Evolutionary conservation across 2,113 vertebrate species (phyloP).

Genomic region (Urocolius indicus): DNA sequence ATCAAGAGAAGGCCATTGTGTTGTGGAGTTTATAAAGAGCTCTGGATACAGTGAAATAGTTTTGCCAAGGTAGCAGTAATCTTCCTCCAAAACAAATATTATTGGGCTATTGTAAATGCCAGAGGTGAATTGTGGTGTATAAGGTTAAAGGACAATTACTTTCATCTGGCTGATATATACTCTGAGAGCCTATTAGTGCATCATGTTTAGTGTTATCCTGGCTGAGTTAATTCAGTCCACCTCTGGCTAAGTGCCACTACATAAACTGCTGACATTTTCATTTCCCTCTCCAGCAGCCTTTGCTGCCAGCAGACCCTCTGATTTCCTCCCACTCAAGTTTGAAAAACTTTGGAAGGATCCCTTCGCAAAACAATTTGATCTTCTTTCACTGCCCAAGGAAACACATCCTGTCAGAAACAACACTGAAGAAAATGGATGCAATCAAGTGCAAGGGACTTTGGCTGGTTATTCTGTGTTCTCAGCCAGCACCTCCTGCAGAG

Average conservation of each 20-base stretch:
- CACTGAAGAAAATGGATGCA: background rate
- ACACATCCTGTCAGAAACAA: background rate
- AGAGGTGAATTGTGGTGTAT: background rate
- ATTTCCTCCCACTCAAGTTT: background rate
- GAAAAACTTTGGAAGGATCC: background rate
- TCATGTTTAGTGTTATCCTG: background rate
- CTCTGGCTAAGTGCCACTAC: background rate
- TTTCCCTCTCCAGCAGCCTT: background rate
- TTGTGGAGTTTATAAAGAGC: background rate
- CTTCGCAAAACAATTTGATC: background rate
- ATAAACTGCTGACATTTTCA: background rate
- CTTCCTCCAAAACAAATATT: background rate
- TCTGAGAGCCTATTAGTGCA: background rate
- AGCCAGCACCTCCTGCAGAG: background rate
- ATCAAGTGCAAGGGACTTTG: background rate
- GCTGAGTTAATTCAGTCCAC: background rate
- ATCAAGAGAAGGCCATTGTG: background rate
- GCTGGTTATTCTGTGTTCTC: background rate
- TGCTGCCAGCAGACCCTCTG: background rate
- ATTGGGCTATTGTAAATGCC: background rate
- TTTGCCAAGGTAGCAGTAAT: background rate
- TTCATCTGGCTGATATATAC: background rate
- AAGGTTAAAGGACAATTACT: background rate
- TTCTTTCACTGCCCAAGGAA: background rate
- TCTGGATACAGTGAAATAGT: background rate